A percentile compares a stretch with the other conserved stretches of the same genome.
These are phyloP conservation scores for Onychomys leucogaster DNA, from an alignment of 2,797 vertebrate species.

Conservation along the genomic window DNA sequence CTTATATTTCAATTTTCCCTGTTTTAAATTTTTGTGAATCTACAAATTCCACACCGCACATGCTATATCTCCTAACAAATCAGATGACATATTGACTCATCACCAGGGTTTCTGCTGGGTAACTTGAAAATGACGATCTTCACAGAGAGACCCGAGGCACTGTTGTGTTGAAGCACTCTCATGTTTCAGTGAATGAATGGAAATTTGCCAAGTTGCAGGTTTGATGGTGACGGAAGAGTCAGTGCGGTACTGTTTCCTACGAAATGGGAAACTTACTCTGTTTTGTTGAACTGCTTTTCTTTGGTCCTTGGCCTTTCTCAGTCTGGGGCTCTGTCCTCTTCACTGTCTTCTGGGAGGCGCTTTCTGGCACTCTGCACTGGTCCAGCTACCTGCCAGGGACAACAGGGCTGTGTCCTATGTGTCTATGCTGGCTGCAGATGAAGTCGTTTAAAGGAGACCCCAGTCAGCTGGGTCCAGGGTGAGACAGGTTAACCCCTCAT, in stretches of 20 bases:
- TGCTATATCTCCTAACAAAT: background rate
- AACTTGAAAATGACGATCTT: background rate
- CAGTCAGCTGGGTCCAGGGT: background rate
- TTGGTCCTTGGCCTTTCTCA: background rate
- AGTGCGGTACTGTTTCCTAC: background rate
- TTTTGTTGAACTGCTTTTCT: background rate
- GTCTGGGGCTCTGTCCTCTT: background rate
- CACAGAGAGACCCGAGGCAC: background rate
- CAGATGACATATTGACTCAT: background rate
- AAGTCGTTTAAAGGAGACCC: background rate
- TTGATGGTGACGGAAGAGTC: background rate
- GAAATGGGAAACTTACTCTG: background rate
- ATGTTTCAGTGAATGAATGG: constrained; percentile 7
- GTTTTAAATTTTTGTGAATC: background rate
- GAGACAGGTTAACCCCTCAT: background rate
- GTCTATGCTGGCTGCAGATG: background rate
- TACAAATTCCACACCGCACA: background rate
- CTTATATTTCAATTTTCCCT: constrained; percentile 41
- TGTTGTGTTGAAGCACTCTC: background rate
- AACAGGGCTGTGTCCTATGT: background rate
- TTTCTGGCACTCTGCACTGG: background rate
- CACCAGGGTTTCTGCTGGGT: background rate
- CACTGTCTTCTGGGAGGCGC: background rate
- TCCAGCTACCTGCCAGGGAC: background rate
- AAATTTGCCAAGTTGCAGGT: background rate